Conservation (phyloP, 2,113 vertebrate species). For the Eublepharis macularius region DNA sequence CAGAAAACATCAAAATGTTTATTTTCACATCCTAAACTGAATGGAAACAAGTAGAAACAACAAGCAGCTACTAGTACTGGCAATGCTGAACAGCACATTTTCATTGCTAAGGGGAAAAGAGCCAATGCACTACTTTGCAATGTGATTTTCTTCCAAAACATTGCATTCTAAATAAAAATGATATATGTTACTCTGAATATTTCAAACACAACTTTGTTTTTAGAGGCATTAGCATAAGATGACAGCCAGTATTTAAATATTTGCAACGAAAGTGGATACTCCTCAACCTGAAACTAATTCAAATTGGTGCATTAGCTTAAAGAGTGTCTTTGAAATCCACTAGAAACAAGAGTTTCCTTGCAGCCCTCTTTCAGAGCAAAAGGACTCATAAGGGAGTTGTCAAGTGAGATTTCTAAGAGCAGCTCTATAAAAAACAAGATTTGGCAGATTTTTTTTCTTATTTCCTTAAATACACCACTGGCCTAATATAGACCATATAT, state of each 20-base stretch:
- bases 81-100: conserved; percentile 2
- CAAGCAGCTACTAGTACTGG: fast-evolving
- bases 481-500: too few species aligned
- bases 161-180: fast-evolving
- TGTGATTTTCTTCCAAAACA: background rate
- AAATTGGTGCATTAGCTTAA: background rate
- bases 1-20: background rate
- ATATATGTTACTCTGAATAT: background rate
- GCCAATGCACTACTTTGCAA: background rate
- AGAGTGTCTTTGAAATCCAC: too few species aligned
- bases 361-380: background rate
- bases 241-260: background rate
- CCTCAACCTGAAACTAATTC: background rate
- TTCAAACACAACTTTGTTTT: background rate
- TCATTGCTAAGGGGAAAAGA: background rate
- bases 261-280: background rate
- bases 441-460: background rate
- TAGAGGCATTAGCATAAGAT: background rate
- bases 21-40: background rate
- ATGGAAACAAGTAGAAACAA: conserved; percentile 1
- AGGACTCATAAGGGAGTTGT: background rate
- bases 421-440: background rate
- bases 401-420: background rate
- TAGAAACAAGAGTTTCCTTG: background rate
- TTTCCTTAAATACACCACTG: too few species aligned